Conservation (phyloP, 2,113 vertebrate species). For the Dinomys branickii region DNA sequence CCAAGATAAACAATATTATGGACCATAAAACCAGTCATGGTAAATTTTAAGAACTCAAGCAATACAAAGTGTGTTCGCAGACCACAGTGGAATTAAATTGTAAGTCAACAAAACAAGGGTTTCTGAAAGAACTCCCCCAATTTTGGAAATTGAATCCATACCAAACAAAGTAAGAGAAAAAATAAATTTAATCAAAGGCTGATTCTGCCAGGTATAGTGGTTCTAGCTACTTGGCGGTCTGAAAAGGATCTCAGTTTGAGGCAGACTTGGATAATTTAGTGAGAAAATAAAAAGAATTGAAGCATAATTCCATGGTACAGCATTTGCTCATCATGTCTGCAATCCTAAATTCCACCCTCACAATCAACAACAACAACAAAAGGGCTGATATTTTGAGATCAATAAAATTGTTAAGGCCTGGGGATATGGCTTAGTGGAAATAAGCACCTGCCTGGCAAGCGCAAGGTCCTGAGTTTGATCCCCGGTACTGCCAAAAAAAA, state of each 20-base stretch:
- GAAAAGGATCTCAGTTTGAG: neutral
- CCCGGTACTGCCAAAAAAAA: no score
- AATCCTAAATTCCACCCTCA: neutral
- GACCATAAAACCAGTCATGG: neutral
- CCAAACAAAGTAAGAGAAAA: neutral
- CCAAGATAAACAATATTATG: neutral
- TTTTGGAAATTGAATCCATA: conserved; percentile 6
- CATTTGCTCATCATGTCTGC: neutral
- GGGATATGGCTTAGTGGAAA: no score
- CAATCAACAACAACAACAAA: neutral
- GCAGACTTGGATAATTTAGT: neutral
- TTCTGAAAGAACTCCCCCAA: neutral
- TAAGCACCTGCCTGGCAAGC: no score
- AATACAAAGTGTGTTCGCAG: neutral
- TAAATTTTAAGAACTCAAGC: neutral
- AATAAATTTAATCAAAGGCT: neutral
- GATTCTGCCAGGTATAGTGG: neutral
- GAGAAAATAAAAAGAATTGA: neutral
- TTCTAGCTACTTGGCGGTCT: neutral
- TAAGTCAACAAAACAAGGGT: neutral
- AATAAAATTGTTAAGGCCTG: neutral
- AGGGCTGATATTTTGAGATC: neutral
- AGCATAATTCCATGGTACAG: neutral
- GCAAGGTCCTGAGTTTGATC: no score
- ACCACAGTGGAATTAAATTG: neutral